phyloP scores from a whole-genome alignment of 2,888 invertebrate genomes.

The Ypsolopha sequella region DNA sequence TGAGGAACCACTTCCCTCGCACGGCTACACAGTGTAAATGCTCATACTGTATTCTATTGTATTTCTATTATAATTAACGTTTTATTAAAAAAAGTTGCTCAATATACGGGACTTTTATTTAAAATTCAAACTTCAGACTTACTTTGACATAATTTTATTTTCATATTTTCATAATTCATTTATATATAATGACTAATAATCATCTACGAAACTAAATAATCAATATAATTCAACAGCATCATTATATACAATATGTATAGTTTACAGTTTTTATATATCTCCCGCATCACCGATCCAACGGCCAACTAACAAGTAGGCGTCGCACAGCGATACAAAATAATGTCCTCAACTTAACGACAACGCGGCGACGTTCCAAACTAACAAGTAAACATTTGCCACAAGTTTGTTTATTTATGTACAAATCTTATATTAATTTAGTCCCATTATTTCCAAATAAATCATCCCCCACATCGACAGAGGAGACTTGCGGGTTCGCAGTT shows the following conservation, averaged over 20 bases:
- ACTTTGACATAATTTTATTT: constrained; percentile 66
- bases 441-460: constrained; percentile 61
- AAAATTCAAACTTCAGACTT: background rate
- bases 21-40: constrained; percentile 40
- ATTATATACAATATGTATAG: constrained; percentile 68
- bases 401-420: constrained; percentile 64
- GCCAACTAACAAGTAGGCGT: constrained; percentile 34
- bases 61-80: constrained; percentile 57
- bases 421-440: constrained; percentile 66
- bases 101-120: constrained; percentile 30
- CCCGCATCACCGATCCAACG: constrained; percentile 30
- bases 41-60: constrained; percentile 61
- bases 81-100: constrained; percentile 67
- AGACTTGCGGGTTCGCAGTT: too few species aligned
- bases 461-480: constrained; percentile 14
- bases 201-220: constrained; percentile 68
- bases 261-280: constrained; percentile 32
- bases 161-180: constrained; percentile 52
- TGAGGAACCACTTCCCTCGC: constrained; percentile 19
- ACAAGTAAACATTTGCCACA: constrained; percentile 68
- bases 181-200: constrained; percentile 66
- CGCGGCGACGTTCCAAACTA: constrained; percentile 39
- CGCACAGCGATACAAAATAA: constrained; percentile 48
- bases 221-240: constrained; percentile 66
- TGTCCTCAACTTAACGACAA: constrained; percentile 42